Conservation (phyloP, 1,140 invertebrate genomes). For the Dreissena rostriformis region DNA sequence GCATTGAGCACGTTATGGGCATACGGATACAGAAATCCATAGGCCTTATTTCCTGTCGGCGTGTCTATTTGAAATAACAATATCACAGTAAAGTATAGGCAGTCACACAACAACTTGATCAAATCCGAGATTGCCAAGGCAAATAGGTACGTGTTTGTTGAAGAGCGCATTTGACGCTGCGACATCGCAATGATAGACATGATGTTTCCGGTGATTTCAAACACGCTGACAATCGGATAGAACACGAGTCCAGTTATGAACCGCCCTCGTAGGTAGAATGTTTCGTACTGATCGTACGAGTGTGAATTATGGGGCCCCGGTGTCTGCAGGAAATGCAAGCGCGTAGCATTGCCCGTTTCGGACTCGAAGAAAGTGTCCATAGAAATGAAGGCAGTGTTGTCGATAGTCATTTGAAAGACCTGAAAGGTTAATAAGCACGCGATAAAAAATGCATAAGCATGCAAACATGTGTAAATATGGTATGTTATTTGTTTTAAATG, state of each 20-base stretch:
- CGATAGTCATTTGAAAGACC: conserved; percentile 28
- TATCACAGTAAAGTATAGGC: conserved; percentile 86
- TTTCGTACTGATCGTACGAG: conserved; percentile 58
- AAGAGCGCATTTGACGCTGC: conserved; percentile 87
- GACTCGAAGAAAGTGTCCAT: not conserved
- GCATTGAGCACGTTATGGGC: conserved; percentile 79
- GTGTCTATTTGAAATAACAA: conserved; percentile 78
- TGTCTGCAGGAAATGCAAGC: not conserved
- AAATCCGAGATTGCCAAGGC: conserved; percentile 89
- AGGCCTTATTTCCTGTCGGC: conserved; percentile 67
- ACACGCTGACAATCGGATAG: conserved; percentile 86
- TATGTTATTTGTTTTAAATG: no score
- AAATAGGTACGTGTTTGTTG: conserved; percentile 89
- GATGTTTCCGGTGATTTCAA: conserved; percentile 88
- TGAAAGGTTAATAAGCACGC: not conserved
- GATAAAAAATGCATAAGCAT: no score
- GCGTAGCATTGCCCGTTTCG: conserved; percentile 13
- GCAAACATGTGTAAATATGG: no score
- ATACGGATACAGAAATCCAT: conserved; percentile 77
- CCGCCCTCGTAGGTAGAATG: conserved; percentile 74
- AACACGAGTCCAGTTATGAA: conserved; percentile 82
- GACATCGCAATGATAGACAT: conserved; percentile 89
- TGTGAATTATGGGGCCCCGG: not conserved
- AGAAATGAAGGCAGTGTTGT: not conserved
- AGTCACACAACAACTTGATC: conserved; percentile 87